Evolutionary conservation across 35 echinoderm and acorn worm species (phyloP).

Genomic region (Amphiura filiformis): DNA sequence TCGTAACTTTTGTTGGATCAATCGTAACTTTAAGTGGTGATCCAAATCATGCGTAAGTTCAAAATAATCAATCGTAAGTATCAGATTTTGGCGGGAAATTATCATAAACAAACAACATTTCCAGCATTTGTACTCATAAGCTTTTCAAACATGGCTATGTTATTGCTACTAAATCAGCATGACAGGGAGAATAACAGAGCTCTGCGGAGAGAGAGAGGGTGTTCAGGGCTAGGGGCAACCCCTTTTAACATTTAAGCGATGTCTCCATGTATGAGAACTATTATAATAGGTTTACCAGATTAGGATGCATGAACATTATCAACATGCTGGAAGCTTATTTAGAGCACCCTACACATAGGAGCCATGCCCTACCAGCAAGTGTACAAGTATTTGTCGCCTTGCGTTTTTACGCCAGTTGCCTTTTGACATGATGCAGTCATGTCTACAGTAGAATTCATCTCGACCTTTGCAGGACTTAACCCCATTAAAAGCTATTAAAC

Average conservation of each 20-base stretch:
- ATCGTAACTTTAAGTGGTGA: not conserved
- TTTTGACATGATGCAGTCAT: not conserved
- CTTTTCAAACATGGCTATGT: not conserved
- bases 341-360: slow-evolving; percentile 50
- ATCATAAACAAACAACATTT: not conserved
- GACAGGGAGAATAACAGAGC: not conserved
- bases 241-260: not conserved
- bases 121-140: not conserved
- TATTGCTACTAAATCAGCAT: not conserved
- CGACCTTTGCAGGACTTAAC: too few relatives aligned
- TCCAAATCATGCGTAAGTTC: not conserved
- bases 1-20: not conserved
- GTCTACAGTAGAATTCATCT: too few relatives aligned
- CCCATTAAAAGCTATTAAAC: too few relatives aligned
- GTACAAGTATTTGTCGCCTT: slow-evolving; percentile 62
- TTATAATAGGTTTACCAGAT: not conserved
- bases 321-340: not conserved
- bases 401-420: too few relatives aligned
- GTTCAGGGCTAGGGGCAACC: not conserved
- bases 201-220: not conserved
- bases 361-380: slow-evolving; percentile 31
- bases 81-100: not conserved
- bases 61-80: not conserved
- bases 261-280: not conserved
- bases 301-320: not conserved